These are phyloP conservation scores for Holothuria scabra DNA, from an alignment of 53 echinoderm and acorn worm species.

Conservation along the genomic window DNA sequence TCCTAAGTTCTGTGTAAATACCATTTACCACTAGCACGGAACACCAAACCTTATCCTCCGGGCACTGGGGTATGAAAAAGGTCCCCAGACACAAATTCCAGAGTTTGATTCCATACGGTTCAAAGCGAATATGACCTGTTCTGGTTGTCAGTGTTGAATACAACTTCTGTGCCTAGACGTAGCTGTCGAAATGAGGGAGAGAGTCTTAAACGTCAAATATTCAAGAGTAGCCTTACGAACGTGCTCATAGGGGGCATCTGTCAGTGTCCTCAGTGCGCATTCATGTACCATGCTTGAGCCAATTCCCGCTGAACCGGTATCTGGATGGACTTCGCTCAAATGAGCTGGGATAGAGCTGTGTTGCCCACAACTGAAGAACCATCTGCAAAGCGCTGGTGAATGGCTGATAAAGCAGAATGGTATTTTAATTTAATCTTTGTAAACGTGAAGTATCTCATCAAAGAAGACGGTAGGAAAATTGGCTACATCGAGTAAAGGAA, in stretches of 20 bases:
- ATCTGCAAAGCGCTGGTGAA: background rate
- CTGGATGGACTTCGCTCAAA: background rate
- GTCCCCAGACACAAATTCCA: background rate
- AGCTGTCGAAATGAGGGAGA: too few species aligned
- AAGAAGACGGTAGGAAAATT: constrained; percentile 14
- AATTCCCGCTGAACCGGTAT: background rate
- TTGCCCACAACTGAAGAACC: background rate
- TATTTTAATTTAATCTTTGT: too few species aligned
- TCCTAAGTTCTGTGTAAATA: background rate
- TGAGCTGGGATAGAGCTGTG: constrained; percentile 2
- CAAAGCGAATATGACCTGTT: constrained; percentile 13
- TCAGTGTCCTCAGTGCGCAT: background rate
- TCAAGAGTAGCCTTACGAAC: background rate
- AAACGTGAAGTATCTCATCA: background rate
- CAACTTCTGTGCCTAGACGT: too few species aligned
- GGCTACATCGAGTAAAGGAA: background rate
- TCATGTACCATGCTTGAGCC: too few species aligned
- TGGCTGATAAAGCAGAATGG: background rate
- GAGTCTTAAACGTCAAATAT: too few species aligned
- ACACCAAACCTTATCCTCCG: background rate
- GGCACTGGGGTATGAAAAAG: background rate
- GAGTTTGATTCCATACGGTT: too few species aligned
- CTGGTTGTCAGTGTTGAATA: background rate
- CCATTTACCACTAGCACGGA: background rate
- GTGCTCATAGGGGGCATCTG: constrained; percentile 13